These are phyloP conservation scores for Ptilorrhoa leucosticta DNA, from an alignment of 2,113 vertebrate species.

Conservation along the genomic window DNA sequence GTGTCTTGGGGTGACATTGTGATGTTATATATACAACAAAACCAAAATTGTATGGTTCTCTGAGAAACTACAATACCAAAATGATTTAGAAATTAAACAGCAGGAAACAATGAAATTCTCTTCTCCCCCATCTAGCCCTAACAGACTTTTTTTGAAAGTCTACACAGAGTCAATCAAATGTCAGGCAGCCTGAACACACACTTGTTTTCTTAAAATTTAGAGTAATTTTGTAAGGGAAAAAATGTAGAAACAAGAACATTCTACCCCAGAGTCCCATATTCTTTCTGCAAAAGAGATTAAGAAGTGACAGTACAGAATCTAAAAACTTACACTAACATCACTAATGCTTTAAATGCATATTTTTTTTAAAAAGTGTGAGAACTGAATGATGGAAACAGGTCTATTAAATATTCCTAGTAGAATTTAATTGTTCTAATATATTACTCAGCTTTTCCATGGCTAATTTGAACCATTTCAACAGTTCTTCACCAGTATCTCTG, in stretches of 20 bases:
- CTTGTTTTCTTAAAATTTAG: not conserved
- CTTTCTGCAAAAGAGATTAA: not conserved
- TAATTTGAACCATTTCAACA: not conserved
- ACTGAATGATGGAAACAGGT: not conserved
- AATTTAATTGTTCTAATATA: not conserved
- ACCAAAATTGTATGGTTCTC: not conserved
- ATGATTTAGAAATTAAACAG: not conserved
- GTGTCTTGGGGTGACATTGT: too few species aligned
- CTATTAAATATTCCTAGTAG: not conserved
- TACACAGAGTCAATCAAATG: not conserved
- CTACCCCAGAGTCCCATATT: not conserved
- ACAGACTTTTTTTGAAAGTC: not conserved
- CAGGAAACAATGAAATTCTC: not conserved
- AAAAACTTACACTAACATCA: not conserved
- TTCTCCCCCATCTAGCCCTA: not conserved
- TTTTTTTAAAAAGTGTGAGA: not conserved
- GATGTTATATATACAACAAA: too few species aligned
- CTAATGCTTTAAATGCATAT: not conserved
- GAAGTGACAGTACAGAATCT: not conserved
- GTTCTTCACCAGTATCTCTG: not conserved
- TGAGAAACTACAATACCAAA: not conserved
- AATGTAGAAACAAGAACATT: not conserved
- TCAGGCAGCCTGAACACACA: not conserved
- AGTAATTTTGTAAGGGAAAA: not conserved
- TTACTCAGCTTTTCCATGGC: not conserved